Evolutionary conservation across 2,113 vertebrate species (phyloP), one percentile per base, ranked within the genome.

Genomic region (Cebus imitator): DNA sequence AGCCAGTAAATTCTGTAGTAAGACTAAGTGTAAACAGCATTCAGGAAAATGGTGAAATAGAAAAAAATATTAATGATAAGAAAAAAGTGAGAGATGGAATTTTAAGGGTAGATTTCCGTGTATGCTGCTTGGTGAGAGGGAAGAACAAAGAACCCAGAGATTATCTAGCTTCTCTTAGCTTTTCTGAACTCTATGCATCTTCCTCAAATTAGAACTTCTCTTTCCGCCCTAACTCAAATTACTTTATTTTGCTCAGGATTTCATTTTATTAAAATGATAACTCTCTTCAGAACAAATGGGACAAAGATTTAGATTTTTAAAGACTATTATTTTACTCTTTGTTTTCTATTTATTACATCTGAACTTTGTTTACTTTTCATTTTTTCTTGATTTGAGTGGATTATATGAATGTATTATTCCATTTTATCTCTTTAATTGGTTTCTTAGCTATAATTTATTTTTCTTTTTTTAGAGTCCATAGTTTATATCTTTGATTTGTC

Each of bases 21-120:
- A 21, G 23, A 75, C 37, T 75, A 87, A 87, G 9, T 30, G n/a
- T 52, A 90, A 81, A 45, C 48, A 92, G 78, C 95, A 80, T 76
- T 97, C 78, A 91, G 82, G 86, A 73, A 96, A 97, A 97, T 95
- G 18, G 37, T 55, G 96, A 87, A 94, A 76, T 68, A 80, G 52
- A 85, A 90, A 88, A 90, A 61, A 83, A 84, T 92, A 70, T 32
- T 61, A 86, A 57, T 90, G 76, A 58, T 5, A 1, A 76, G 20
- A 55, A 9, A 81, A 50, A 64, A 73, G 11, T 57, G 81, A 95
- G n/a, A 23, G 5, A 12, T 18, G 87, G 2, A 52, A 95, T 85
- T 73, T 72, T 50, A 90, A 55, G 32, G 23, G 6, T 88, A 20
- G 35, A 23, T 68, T 57, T 80, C 32, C 32, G n/a, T 68, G 4